A percentile compares a stretch with the other conserved stretches of the same genome.
These are phyloP conservation scores for Dasypolia templi DNA, from an alignment of 2,888 invertebrate genomes.

Conservation along the genomic window DNA sequence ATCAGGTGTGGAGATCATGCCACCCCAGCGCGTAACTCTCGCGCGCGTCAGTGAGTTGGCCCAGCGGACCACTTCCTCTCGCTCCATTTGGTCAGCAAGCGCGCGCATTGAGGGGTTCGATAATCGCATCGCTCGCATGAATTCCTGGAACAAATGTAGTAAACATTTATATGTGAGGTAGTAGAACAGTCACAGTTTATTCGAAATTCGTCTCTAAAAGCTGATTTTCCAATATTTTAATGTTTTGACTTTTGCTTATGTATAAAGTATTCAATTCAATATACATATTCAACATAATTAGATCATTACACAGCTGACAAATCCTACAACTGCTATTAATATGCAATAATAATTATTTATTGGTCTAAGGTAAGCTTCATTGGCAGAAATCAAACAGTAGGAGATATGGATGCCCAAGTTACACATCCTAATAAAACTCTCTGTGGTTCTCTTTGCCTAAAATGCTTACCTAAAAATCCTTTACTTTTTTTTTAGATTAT, in stretches of 20 bases:
- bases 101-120: slow-evolving; percentile 98
- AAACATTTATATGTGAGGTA: background rate
- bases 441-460: background rate
- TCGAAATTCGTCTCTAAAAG: background rate
- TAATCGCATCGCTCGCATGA: slow-evolving; percentile 97
- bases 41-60: slow-evolving; percentile 95
- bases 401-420: background rate
- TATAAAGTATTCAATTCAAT: slow-evolving; percentile 7
- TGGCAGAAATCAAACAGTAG: background rate
- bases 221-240: background rate
- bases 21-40: slow-evolving; percentile 98
- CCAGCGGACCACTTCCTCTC: slow-evolving; percentile 98
- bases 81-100: slow-evolving; percentile 98
- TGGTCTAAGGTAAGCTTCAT: background rate
- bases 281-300: slow-evolving; percentile 8
- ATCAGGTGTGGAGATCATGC: slow-evolving; percentile 99
- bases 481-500: too few relatives aligned
- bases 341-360: background rate
- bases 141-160: slow-evolving; percentile 90
- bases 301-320: slow-evolving; percentile 7
- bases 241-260: background rate
- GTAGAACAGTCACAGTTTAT: background rate
- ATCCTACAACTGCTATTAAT: background rate
- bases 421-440: too few relatives aligned
- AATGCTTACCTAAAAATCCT: background rate